Conservation (phyloP, 2,113 vertebrate genomes). For the Rhinichthys klamathensis region DNA sequence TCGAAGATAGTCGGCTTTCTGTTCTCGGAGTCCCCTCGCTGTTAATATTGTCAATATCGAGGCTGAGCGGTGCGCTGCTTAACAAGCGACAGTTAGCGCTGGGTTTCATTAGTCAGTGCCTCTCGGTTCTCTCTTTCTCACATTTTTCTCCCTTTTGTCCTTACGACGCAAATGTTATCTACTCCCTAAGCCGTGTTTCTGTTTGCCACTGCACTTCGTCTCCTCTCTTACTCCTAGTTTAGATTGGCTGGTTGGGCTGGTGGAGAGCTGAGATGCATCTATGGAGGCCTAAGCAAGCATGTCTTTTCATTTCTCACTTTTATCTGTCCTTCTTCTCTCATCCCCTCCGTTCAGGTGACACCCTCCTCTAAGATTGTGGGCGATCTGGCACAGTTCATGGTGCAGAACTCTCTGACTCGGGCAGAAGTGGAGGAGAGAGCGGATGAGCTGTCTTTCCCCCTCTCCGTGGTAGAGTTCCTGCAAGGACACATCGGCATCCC, state of each 20-base stretch:
- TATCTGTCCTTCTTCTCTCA: conserved; percentile 33
- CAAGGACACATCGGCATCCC: conserved; percentile 91
- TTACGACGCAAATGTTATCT: conserved; percentile 17
- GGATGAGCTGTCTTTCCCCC: conserved; percentile 91
- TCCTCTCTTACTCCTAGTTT: not conserved
- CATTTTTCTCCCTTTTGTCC: conserved; percentile 16
- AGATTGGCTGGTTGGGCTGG: not conserved
- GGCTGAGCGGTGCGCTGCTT: conserved; percentile 17
- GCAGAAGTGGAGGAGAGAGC: conserved; percentile 86
- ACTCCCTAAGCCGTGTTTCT: conserved; percentile 16
- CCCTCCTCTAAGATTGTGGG: conserved; percentile 96
- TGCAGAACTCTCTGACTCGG: conserved; percentile 86
- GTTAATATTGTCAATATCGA: conserved; percentile 51
- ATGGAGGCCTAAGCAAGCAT: conserved; percentile 33
- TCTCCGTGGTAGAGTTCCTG: conserved; percentile 92
- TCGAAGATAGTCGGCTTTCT: conserved; percentile 51
- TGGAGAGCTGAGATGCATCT: not conserved
- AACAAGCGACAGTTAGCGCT: not conserved
- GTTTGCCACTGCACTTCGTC: conserved; percentile 11
- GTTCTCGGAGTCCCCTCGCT: conserved; percentile 28
- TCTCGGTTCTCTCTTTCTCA: not conserved
- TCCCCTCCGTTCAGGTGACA: conserved; percentile 78
- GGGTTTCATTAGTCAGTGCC: conserved; percentile 21
- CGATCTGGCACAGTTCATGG: conserved; percentile 97
- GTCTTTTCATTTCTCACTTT: conserved; percentile 34